These are phyloP conservation scores for Echiichthys vipera DNA, from an alignment of 2,797 vertebrate species.

Conservation along the genomic window DNA sequence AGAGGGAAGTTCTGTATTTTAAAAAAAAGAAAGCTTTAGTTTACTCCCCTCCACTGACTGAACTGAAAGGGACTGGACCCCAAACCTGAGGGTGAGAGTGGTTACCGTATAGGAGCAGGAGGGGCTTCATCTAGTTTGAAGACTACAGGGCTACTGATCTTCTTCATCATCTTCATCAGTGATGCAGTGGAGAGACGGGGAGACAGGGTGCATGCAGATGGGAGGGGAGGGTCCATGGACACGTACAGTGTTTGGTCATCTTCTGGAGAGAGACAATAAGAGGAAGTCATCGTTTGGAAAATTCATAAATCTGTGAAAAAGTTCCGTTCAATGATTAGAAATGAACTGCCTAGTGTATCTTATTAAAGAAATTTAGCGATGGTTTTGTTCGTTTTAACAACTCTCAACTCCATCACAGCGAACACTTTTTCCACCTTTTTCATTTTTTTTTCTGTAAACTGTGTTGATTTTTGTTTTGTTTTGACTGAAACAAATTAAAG, in stretches of 20 bases:
- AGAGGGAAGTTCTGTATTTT: conserved; percentile 1
- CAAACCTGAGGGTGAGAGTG: conserved; percentile 49
- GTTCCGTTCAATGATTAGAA: background rate
- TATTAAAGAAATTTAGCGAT: background rate
- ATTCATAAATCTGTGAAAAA: background rate
- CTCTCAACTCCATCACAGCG: background rate
- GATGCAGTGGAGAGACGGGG: conserved; percentile 55
- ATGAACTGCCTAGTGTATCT: background rate
- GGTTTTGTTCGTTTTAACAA: background rate
- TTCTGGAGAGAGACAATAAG: conserved; percentile 53
- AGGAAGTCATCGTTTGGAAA: conserved; percentile 2
- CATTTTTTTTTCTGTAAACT: background rate
- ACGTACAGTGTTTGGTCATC: conserved; percentile 78
- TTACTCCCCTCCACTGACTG: conserved; percentile 30
- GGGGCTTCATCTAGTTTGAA: conserved; percentile 62
- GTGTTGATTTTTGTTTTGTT: too few relatives aligned
- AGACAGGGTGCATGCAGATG: conserved; percentile 81
- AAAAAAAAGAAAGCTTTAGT: conserved; percentile 7
- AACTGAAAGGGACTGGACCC: conserved; percentile 54
- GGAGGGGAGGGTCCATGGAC: conserved; percentile 43
- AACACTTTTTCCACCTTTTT: background rate
- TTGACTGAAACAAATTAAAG: background rate
- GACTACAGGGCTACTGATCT: conserved; percentile 71
- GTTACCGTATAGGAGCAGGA: conserved; percentile 48
- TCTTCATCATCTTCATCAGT: conserved; percentile 65